phyloP scores from a whole-genome alignment of 2,797 vertebrate species.

The Sebastes ruberrimus region DNA sequence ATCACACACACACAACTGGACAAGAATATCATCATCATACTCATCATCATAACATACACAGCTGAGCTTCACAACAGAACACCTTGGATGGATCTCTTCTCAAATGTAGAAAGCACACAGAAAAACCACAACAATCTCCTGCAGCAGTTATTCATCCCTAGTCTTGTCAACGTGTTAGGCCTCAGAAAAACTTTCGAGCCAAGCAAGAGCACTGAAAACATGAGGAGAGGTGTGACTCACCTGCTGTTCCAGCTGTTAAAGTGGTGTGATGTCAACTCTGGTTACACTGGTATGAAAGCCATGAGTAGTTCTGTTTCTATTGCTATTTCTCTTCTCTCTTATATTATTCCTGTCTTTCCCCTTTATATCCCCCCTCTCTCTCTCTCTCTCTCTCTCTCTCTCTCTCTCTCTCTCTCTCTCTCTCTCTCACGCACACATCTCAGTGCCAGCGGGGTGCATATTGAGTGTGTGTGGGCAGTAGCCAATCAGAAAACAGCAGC shows the following conservation, averaged over 20 bases:
- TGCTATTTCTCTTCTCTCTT: slow-evolving; percentile 6
- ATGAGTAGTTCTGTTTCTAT: background rate
- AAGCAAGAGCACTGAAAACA: background rate
- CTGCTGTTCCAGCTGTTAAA: slow-evolving; percentile 11
- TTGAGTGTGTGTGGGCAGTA: slow-evolving; percentile 53
- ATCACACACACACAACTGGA: background rate
- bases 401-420: background rate
- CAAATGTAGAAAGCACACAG: background rate
- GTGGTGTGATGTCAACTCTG: background rate
- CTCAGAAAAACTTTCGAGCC: background rate
- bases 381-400: background rate
- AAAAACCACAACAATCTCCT: background rate
- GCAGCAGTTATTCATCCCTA: background rate
- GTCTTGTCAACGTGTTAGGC: background rate
- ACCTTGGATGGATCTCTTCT: background rate
- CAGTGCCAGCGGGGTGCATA: slow-evolving; percentile 48
- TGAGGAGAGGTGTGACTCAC: slow-evolving; percentile 25
- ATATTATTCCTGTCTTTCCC: slow-evolving; percentile 11
- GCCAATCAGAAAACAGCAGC: slow-evolving; percentile 68
- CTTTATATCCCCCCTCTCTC: slow-evolving; percentile 19
- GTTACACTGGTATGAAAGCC: background rate
- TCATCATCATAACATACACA: background rate
- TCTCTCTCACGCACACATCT: slow-evolving; percentile 8
- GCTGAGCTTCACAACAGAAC: background rate
- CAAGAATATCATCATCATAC: background rate